Percentiles rank a stretch among this genome's conserved stretches.
Evolutionary conservation across 1,140 invertebrate genomes (phyloP).

Genomic region (Subanguina moxae): DNA sequence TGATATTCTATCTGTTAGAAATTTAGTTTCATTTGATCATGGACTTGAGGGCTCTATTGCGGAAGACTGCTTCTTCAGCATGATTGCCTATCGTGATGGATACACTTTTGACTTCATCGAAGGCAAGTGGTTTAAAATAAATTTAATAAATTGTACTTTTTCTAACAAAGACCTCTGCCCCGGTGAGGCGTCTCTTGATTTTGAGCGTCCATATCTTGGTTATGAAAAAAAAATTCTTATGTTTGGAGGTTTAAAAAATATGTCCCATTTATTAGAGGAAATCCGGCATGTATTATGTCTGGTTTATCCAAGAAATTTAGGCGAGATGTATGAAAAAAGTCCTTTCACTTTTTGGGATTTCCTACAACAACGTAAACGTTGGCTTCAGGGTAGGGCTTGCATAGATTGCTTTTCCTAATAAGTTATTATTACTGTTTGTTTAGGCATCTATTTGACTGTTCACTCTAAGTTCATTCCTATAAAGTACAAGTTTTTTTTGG

Average conservation of each 20-base stretch:
- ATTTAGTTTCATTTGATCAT: conserved; percentile 85
- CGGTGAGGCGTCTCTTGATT: too few relatives aligned
- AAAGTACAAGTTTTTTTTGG: conserved; percentile 64
- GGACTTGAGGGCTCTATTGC: conserved; percentile 91
- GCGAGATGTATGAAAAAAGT: conserved; percentile 93
- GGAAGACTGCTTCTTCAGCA: conserved; percentile 92
- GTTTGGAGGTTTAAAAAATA: too few relatives aligned
- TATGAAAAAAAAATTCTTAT: too few relatives aligned
- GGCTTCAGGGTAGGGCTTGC: conserved; percentile 72
- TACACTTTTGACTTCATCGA: conserved; percentile 82
- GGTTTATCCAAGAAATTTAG: conserved; percentile 19
- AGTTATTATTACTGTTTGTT: background rate
- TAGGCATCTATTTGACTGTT: conserved; percentile 81
- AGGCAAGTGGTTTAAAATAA: conserved; percentile 62
- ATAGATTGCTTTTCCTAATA: background rate
- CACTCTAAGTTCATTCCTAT: conserved; percentile 78
- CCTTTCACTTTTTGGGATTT: conserved; percentile 91
- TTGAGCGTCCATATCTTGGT: too few relatives aligned
- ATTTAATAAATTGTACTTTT: too few relatives aligned
- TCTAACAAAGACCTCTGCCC: too few relatives aligned
- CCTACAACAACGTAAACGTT: conserved; percentile 87
- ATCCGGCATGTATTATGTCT: too few relatives aligned
- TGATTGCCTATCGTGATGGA: conserved; percentile 69
- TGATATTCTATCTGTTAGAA: too few relatives aligned
- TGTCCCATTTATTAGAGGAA: too few relatives aligned